These are phyloP conservation scores for Amia ocellicauda DNA, from an alignment of 2,113 vertebrate genomes.

Conservation along the genomic window DNA sequence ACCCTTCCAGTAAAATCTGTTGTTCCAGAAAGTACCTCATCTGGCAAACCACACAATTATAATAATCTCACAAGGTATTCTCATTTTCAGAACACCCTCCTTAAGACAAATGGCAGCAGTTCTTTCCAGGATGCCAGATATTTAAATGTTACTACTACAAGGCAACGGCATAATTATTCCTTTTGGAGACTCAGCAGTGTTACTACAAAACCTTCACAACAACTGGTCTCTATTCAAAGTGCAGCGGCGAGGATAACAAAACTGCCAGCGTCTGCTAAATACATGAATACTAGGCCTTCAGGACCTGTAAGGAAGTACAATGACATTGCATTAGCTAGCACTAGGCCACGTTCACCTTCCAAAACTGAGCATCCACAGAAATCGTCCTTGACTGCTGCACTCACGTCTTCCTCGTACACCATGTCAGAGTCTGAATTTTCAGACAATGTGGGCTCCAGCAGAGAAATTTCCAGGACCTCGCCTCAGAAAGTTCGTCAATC, in stretches of 20 bases:
- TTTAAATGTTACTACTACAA: neutral
- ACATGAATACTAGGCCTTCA: neutral
- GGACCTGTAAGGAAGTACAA: neutral
- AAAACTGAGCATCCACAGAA: constrained; percentile 33
- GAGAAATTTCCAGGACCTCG: neutral
- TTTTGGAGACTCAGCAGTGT: neutral
- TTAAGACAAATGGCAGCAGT: neutral
- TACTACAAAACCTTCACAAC: neutral
- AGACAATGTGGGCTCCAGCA: constrained; percentile 12
- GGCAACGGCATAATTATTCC: neutral
- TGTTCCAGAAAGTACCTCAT: too few species aligned
- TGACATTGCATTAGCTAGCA: neutral
- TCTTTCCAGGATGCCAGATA: too few species aligned
- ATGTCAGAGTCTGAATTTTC: constrained; percentile 33
- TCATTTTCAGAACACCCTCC: too few species aligned
- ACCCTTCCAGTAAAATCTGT: too few species aligned
- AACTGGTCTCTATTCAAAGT: neutral
- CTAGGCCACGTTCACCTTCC: constrained; percentile 32
- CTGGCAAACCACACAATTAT: too few species aligned
- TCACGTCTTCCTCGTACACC: constrained; percentile 14
- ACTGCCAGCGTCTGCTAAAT: neutral
- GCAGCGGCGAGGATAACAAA: neutral
- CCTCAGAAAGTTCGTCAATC: neutral
- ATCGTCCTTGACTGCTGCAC: constrained; percentile 16
- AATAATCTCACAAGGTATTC: too few species aligned